Evolutionary conservation across 2,113 vertebrate genomes (phyloP), one percentile per base, ranked within the genome.

Genomic region (Leptobrachium leishanense): DNA sequence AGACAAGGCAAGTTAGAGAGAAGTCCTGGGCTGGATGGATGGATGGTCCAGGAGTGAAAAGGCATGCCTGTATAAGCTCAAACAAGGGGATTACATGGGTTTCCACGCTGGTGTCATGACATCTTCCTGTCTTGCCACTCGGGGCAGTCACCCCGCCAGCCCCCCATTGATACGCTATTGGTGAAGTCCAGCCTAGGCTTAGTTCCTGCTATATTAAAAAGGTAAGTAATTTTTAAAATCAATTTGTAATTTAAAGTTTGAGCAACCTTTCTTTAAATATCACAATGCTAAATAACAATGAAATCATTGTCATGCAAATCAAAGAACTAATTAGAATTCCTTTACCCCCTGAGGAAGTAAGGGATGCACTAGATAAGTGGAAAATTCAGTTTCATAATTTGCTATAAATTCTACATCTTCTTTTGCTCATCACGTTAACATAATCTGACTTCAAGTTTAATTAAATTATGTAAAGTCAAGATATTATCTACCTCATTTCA

Each of bases 291-390:
- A n/a, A 76, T 67, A 44, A 64, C 57, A 68, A 67, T 46, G 40
- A 76, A 55, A 76, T 76, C 63, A 76, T 68, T 76, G 39, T 68
- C 55, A 76, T 76, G 74, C 74, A 76, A 55, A 76, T 55, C 74
- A 12, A 76, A 54, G 39, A 76, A 76, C 63, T 76, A 76, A 76
- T 76, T 76, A 76, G 46, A 76, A 68, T 41, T 55, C 6, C 64
- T 43, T 54, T 68, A 68, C 44, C 74, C 64, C 50, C 15, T 13
- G 12, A 68, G 64, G 64, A 76, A 20, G 6, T 11, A 68, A 43
- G 43, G 50, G 64, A 76, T 68, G 40, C 67, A 68, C 65, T 2
- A 67, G 73, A 75, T 75, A 75, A 75, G 59, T 54, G 74, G 50
- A 66, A 76, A 31, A 76, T 76, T 55, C 68, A 40, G 64, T 55